Percentiles rank a stretch among this genome's conserved stretches.
These are phyloP conservation scores for Nipponacmea schrenckii DNA, from an alignment of 2,888 invertebrate species.

Conservation along the genomic window DNA sequence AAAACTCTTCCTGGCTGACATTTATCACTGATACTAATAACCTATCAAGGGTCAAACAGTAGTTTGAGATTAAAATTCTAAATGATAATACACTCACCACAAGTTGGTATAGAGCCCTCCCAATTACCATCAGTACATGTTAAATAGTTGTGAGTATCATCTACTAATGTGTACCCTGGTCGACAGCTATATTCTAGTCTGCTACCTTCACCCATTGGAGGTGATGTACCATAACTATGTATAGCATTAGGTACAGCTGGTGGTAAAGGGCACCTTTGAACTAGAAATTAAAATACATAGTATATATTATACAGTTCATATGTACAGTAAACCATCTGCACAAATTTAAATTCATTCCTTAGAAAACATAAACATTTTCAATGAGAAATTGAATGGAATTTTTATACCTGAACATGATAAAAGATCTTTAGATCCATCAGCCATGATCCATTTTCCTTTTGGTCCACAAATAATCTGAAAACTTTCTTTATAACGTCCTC, in stretches of 20 bases:
- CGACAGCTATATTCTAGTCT: conserved; percentile 33
- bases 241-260: conserved; percentile 34
- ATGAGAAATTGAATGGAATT: not conserved
- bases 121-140: conserved; percentile 38
- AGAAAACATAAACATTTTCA: too few relatives aligned
- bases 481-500: conserved; percentile 13
- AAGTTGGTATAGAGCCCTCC: conserved; percentile 39
- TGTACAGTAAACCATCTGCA: not conserved
- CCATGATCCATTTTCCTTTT: conserved; percentile 29
- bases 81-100: conserved; percentile 30
- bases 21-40: too few relatives aligned
- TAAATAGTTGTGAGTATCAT: conserved; percentile 20
- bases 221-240: conserved; percentile 23
- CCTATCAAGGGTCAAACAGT: too few relatives aligned
- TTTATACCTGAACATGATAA: conserved; percentile 31
- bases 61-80: too few relatives aligned
- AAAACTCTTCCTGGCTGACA: too few relatives aligned
- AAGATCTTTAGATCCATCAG: conserved; percentile 25
- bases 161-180: conserved; percentile 31
- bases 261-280: conserved; percentile 33
- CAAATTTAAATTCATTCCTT: too few relatives aligned
- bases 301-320: conserved; percentile 1
- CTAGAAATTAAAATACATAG: conserved; percentile 20
- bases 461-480: conserved; percentile 28
- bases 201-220: conserved; percentile 25